Percentiles rank a stretch among this genome's conserved stretches.
Conservation (phyloP, 2,797 vertebrate species). For the Sebastolobus altivelis region DNA sequence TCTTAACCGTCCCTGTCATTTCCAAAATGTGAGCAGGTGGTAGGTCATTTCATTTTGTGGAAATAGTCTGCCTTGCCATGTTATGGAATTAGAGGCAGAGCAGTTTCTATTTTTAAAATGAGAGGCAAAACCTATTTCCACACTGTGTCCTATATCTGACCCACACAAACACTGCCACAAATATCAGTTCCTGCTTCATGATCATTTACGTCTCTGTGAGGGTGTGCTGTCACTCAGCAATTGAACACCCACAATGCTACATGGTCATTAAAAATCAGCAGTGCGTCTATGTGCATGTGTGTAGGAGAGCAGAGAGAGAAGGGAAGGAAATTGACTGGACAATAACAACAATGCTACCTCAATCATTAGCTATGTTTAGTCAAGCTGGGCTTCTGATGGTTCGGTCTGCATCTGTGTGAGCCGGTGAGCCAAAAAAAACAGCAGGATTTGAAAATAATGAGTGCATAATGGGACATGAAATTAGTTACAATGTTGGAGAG, state of each 20-base stretch:
- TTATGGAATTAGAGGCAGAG: conserved; percentile 57
- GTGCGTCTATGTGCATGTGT: neutral
- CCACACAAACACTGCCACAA: conserved; percentile 6
- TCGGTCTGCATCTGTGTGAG: conserved; percentile 28
- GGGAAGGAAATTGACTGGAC: neutral
- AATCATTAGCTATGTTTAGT: conserved; percentile 37
- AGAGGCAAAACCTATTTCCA: conserved; percentile 42
- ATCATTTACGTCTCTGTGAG: conserved; percentile 32
- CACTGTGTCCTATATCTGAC: conserved; percentile 40
- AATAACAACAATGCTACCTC: conserved; percentile 11
- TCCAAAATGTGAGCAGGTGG: conserved; percentile 75
- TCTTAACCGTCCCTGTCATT: conserved; percentile 68
- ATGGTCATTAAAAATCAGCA: conserved; percentile 35
- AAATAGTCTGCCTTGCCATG: conserved; percentile 58
- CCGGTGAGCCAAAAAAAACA: conserved; percentile 27
- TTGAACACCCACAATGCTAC: conserved; percentile 22
- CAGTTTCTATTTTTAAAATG: conserved; percentile 64
- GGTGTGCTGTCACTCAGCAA: conserved; percentile 15
- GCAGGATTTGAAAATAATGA: conserved; percentile 59
- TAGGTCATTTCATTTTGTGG: conserved; percentile 66
- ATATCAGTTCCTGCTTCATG: conserved; percentile 5
- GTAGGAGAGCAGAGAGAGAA: neutral
- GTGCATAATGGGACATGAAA: conserved; percentile 43
- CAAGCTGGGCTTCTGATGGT: conserved; percentile 30
- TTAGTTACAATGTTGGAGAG: conserved; percentile 21